phyloP scores from a whole-genome alignment of 2,888 invertebrate genomes.

The Lampropteryx suffumata region DNA sequence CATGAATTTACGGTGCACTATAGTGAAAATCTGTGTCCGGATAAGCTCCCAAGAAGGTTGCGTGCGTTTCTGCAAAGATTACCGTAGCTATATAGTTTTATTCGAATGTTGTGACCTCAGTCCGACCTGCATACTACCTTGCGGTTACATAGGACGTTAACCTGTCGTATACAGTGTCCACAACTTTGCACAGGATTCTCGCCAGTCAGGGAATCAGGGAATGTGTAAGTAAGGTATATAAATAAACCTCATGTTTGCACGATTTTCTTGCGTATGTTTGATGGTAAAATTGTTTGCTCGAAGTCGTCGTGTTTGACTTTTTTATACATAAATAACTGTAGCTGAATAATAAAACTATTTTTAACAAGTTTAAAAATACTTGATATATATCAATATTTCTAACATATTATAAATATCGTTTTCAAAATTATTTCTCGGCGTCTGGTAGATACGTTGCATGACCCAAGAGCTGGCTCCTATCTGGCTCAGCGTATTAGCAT shows the following conservation, averaged over 20 bases:
- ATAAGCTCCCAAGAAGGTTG: conserved; percentile 13
- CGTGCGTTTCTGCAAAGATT: conserved; percentile 11
- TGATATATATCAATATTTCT: too few relatives aligned
- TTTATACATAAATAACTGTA: not conserved
- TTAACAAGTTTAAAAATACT: too few relatives aligned
- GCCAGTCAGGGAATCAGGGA: conserved; percentile 24
- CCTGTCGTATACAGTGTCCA: conserved; percentile 21
- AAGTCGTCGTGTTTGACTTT: conserved; percentile 8
- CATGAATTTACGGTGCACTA: conserved; percentile 19
- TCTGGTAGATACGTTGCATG: too few relatives aligned
- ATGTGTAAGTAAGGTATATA: conserved; percentile 24
- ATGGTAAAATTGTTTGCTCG: conserved; percentile 27
- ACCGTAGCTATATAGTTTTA: conserved; percentile 13
- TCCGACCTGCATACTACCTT: conserved; percentile 21
- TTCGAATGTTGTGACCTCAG: conserved; percentile 8
- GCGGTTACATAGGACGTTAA: conserved; percentile 19
- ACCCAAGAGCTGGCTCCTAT: too few relatives aligned
- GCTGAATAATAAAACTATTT: too few relatives aligned
- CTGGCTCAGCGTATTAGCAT: too few relatives aligned
- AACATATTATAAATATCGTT: too few relatives aligned
- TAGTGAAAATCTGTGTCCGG: conserved; percentile 16
- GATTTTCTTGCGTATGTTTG: conserved; percentile 23
- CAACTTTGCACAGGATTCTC: conserved; percentile 32
- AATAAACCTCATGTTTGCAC: conserved; percentile 24
- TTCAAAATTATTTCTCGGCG: too few relatives aligned